phyloP scores from a whole-genome alignment of 2,888 invertebrate genomes.

The Tinea trinotella region DNA sequence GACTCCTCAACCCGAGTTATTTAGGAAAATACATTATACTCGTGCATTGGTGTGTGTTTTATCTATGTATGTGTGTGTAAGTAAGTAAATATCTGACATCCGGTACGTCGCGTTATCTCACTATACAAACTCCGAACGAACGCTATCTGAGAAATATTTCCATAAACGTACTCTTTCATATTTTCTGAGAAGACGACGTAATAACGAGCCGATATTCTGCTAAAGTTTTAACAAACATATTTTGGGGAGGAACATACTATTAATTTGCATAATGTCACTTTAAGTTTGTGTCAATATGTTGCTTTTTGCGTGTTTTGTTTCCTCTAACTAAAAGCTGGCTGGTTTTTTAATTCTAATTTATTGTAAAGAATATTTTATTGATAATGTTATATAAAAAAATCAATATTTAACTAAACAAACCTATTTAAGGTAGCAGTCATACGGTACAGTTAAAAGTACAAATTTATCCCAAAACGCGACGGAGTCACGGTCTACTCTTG shows the following conservation, averaged over 20 bases:
- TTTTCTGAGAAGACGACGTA: slow-evolving; percentile 14
- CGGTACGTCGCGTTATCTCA: slow-evolving; percentile 39
- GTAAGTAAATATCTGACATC: slow-evolving; percentile 27
- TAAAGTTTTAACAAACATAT: slow-evolving; percentile 2
- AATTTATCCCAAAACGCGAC: no score
- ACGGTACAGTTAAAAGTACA: no score
- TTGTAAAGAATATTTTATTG: no score
- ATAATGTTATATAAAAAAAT: no score
- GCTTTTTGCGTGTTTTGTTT: no score
- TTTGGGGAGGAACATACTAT: not conserved
- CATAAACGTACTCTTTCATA: slow-evolving; percentile 38
- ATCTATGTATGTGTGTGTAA: not conserved
- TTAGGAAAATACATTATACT: not conserved
- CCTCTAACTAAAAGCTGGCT: no score
- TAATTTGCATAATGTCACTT: no score
- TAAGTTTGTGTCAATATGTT: no score
- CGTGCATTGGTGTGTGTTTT: not conserved
- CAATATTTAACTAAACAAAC: no score
- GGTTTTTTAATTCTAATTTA: no score
- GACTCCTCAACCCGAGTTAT: not conserved
- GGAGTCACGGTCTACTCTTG: no score
- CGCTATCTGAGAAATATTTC: slow-evolving; percentile 62
- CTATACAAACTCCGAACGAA: slow-evolving; percentile 43
- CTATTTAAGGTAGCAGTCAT: no score
- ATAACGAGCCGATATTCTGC: slow-evolving; percentile 9